phyloP scores from a whole-genome alignment of 2,113 vertebrate genomes.

The Tachuris rubrigastra region DNA sequence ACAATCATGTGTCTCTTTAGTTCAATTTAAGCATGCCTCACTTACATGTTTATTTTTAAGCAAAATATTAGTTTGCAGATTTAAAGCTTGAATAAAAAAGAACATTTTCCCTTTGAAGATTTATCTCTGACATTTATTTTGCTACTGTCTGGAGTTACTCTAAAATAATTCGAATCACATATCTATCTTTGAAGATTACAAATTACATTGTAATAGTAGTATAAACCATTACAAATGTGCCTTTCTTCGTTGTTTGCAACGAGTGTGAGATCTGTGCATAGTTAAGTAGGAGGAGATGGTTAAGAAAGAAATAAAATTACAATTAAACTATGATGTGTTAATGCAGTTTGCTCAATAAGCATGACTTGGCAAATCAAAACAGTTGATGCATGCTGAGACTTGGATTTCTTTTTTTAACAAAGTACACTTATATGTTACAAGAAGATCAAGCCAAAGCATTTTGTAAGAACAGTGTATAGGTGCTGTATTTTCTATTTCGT shows the following conservation, averaged over 20 bases:
- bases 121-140: neutral
- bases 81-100: neutral
- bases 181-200: neutral
- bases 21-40: neutral
- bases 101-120: neutral
- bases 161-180: neutral
- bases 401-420: neutral
- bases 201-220: neutral
- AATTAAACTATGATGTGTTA: neutral
- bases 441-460: neutral
- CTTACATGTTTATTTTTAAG: neutral
- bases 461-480: neutral
- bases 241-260: neutral
- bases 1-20: neutral
- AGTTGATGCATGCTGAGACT: neutral
- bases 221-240: neutral
- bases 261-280: fast-evolving
- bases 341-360: neutral
- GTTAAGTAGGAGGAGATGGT: neutral
- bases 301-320: neutral
- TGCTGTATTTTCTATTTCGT: neutral
- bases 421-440: neutral
- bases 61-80: neutral
- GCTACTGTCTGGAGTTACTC: neutral
- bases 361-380: neutral